Percentiles rank a stretch among this genome's conserved stretches.
Evolutionary conservation across 2,113 vertebrate genomes (phyloP).

Genomic region (Tenebrosternarchus preto): DNA sequence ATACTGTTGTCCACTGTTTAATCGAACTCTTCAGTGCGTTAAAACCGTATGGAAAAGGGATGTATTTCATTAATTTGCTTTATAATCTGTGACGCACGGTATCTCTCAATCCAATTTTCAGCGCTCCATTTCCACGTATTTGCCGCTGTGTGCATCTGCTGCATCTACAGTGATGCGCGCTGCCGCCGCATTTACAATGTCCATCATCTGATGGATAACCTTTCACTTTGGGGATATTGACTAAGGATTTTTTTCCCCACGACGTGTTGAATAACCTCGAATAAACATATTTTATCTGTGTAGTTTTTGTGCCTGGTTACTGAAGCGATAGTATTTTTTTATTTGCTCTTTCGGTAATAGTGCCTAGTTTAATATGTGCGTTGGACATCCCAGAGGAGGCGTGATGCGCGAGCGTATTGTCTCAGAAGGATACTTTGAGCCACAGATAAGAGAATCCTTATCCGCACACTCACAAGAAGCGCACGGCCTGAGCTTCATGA

Average conservation of each 20-base stretch:
- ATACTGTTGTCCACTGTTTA: not conserved
- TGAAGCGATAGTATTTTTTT: no score
- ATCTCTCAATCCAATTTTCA: no score
- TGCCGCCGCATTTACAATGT: not conserved
- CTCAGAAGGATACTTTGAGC: not conserved
- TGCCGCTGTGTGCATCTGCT: not conserved
- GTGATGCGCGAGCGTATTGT: no score
- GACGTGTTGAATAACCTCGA: no score
- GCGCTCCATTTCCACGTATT: not conserved
- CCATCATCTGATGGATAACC: not conserved
- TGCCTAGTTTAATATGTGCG: no score
- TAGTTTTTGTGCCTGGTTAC: no score
- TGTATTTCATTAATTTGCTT: slow-evolving; percentile 14
- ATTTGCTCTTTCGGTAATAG: no score
- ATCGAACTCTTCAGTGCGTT: not conserved
- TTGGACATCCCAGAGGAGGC: no score
- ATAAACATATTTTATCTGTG: no score
- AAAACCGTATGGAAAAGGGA: not conserved
- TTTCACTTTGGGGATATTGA: no score
- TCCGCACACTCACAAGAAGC: not conserved
- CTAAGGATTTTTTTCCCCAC: no score
- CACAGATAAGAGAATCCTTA: not conserved
- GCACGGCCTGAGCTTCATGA: not conserved
- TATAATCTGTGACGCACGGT: slow-evolving; percentile 31
- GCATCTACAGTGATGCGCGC: not conserved